Base-by-base conservation (phyloP, 2,113 vertebrate genomes). In the Poeciliopsis occidentalis region DNA sequence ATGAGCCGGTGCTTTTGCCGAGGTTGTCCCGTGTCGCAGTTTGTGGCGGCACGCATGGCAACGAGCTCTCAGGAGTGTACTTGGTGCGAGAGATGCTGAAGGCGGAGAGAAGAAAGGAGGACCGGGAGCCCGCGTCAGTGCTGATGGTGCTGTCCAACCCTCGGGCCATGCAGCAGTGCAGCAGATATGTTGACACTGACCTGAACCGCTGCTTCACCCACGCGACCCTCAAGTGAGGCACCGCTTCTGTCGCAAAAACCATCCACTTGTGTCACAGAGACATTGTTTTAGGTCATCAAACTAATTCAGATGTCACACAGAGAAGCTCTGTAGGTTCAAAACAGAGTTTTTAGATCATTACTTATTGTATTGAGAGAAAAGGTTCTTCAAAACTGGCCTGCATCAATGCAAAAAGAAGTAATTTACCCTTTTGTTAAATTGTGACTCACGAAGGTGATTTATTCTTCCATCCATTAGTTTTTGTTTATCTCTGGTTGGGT, bases 11-110 rank as follows among this genome's bases (percentile, higher is more conserved):
- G 83, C 47, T 12, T 61, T 68, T 92, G 61, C 88, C 91, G 3
- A 87, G 91, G 60, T 63, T 96, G 87, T 82, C 67, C 78, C 91
- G 87, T 1, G 93, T 95, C 7, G 95, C 94, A 0, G 89, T 97
- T 75, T 92, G 92, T 0, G 95, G 95, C 0, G 95, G 96, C 61
- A 96, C 95, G 32, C 96, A 97, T 12, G 95, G 96, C 64, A 95
- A 96, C 1, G 96, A 97, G 90, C 88, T 96, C 85, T 92, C 94
- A 0, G 95, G 95, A 0, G 84, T 96, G 69, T 92, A 86, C 81
- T 89, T 97, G 83, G 92, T 77, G 65, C 88, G 80, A 71, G 92
- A 95, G 79, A 88, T 94, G 87, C 60, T 95, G 61, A 90, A 71
- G 69, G 69, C 6, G 5, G 57, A 74, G 61, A 77, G 74, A 10